Evolutionary conservation across 1,140 invertebrate species (phyloP).

Genomic region (Heliconius nattereri): DNA sequence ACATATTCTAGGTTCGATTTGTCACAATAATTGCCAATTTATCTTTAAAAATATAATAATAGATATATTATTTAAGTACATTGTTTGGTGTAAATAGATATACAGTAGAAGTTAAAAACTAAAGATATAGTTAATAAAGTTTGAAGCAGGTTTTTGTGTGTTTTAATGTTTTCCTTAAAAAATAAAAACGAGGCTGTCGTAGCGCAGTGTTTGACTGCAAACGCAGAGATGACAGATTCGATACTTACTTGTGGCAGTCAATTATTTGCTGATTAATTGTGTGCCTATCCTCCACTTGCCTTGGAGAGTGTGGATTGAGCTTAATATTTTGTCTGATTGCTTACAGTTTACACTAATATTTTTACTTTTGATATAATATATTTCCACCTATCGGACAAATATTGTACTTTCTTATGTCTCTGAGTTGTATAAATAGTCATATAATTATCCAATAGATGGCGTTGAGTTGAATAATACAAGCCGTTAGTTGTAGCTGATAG

Average conservation of each 20-base stretch:
- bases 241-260: too few species aligned
- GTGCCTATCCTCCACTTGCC: too few species aligned
- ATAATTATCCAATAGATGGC: not conserved
- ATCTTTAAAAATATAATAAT: not conserved
- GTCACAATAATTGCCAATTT: constrained; percentile 1
- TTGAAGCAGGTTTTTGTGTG: not conserved
- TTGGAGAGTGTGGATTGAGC: too few species aligned
- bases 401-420: not conserved
- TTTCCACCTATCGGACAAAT: not conserved
- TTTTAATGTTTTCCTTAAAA: not conserved
- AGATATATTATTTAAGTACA: not conserved
- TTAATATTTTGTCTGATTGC: too few species aligned
- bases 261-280: too few species aligned
- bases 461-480: not conserved
- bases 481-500: too few species aligned
- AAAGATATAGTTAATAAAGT: not conserved
- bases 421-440: not conserved
- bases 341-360: too few species aligned
- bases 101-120: too few species aligned
- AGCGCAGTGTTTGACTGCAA: too few species aligned
- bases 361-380: not conserved
- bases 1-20: not conserved
- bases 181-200: too few species aligned
- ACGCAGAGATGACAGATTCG: too few species aligned
- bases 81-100: not conserved